phyloP scores from a whole-genome alignment of 2,888 invertebrate species.

The Branchellion lobata region DNA sequence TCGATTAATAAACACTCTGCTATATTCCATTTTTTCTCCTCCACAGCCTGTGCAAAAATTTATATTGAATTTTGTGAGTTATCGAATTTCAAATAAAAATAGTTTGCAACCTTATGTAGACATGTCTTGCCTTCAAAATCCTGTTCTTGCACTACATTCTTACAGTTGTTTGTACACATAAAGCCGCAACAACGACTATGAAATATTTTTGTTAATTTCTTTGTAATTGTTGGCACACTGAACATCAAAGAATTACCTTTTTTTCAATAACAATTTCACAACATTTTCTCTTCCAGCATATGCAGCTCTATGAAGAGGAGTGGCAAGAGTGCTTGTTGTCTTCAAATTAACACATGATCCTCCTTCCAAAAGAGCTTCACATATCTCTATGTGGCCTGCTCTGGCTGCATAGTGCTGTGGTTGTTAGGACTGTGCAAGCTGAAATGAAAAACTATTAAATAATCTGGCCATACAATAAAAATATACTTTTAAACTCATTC shows the following conservation, averaged over 20 bases:
- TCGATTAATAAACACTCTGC: background rate
- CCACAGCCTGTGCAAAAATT: conserved; percentile 16
- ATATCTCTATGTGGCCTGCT: conserved; percentile 74
- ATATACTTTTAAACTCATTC: too few species aligned
- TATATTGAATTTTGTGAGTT: background rate
- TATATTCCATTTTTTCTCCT: conserved; percentile 13
- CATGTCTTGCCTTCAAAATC: conserved; percentile 37
- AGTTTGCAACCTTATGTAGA: conserved; percentile 23
- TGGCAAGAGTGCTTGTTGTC: conserved; percentile 76
- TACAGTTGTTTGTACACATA: background rate
- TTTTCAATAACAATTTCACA: conserved; percentile 67
- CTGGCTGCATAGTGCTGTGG: conserved; percentile 79
- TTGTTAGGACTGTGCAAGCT: background rate
- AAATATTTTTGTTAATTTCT: background rate
- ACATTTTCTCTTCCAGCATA: conserved; percentile 70
- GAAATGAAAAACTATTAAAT: background rate
- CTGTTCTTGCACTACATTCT: background rate
- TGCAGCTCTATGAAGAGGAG: conserved; percentile 80
- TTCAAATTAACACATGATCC: conserved; percentile 74
- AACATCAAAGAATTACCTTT: background rate
- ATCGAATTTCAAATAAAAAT: background rate
- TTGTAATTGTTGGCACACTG: background rate
- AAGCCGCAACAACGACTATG: background rate
- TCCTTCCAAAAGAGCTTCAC: conserved; percentile 70
- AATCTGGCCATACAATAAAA: background rate